Base-by-base conservation (phyloP, 2,888 invertebrate genomes). In the Mythimna pallens region DNA sequence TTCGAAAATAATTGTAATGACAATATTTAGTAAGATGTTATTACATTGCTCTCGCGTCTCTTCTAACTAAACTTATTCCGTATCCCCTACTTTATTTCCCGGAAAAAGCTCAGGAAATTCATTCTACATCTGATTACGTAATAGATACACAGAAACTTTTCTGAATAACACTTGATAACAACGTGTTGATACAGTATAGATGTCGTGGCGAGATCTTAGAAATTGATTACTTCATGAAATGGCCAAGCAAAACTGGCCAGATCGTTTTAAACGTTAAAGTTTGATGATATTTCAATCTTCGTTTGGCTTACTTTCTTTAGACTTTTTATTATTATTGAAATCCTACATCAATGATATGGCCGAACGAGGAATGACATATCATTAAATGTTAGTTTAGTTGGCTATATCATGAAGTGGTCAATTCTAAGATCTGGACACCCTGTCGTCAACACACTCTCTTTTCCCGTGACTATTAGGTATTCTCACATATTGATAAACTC, bases 401-500 rank as follows among this genome's bases (percentile, higher is more conserved):
- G 25, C 25, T 25, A 25, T 25, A 25, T 25, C 25, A 2, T 25
- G 25, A 25, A 25, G 25, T 30, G 30, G 3, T 3, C 30, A 30
- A 30, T 30, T 30, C 30, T 30, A 30, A 3, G 30, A 30, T 30
- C 30, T 30, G 30, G 30, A 9, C 36, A 17, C 7, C 5, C 20
- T 25, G 12, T 34, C 22, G 14, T 20, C 17, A 43, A 43, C 40
- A 43, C 22, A 36, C n/a, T 36, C 36, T n/a, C 58, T 34, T 12
- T 9, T 55, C 14, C 14, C 22, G 34, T 34, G 20, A 40, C 59
- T 40, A 30, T 47, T 52, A n/a, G n/a, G n/a, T n/a, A 63, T 65
- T 25, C 20, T 25, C 40, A 63, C 76, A 36, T 65, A 58, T 47
- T 47, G 50, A 54, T n/a, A 50, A 43, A 22, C 22, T 30, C 6